These are phyloP conservation scores for Gerris buenoi DNA, from an alignment of 1,140 invertebrate species.

Conservation along the genomic window DNA sequence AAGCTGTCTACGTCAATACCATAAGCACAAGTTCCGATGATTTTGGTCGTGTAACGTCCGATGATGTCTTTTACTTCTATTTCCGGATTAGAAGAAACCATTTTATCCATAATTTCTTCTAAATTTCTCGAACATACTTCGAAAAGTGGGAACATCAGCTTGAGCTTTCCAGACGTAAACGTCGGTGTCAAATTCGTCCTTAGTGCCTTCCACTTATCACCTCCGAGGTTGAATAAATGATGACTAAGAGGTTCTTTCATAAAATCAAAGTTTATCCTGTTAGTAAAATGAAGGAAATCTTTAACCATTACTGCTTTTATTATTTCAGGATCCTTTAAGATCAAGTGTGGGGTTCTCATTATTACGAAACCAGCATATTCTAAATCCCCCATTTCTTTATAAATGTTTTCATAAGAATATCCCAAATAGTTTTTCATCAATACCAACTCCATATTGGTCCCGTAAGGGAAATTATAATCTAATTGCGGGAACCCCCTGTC, in stretches of 20 bases:
- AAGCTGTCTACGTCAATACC: constrained; percentile 37
- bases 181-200: constrained; percentile 41
- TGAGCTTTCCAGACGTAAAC: constrained; percentile 34
- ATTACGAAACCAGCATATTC: constrained; percentile 33
- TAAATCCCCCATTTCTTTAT: constrained; percentile 23
- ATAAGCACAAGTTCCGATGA: constrained; percentile 39
- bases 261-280: constrained; percentile 30
- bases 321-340: constrained; percentile 35
- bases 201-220: constrained; percentile 37
- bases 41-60: constrained; percentile 34
- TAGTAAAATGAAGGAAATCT: constrained; percentile 34
- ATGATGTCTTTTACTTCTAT: constrained; percentile 34
- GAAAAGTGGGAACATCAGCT: constrained; percentile 30
- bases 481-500: neutral
- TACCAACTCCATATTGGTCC: neutral
- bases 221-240: constrained; percentile 22
- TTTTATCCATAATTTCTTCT: neutral
- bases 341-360: constrained; percentile 32
- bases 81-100: constrained; percentile 1
- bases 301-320: constrained; percentile 35
- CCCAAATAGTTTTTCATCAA: neutral
- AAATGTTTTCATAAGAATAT: neutral
- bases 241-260: constrained; percentile 26
- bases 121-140: constrained; percentile 23
- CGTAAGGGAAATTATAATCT: neutral